Percentiles rank a stretch among this genome's conserved stretches.
Evolutionary conservation across 1,140 invertebrate species (phyloP).

Genomic region (Heterodera carotae): DNA sequence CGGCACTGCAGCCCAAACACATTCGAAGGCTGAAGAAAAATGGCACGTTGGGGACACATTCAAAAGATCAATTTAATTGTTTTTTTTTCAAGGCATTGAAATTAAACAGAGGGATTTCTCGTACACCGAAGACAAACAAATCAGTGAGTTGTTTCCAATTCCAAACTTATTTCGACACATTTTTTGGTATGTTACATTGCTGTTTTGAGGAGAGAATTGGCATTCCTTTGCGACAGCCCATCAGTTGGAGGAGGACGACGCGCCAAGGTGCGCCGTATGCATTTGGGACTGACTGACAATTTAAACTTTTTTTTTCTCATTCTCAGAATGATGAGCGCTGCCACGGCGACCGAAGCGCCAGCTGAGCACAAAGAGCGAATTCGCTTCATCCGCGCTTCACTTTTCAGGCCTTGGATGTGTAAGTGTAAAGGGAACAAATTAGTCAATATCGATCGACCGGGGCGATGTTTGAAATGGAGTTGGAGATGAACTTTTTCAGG

Average conservation of each 20-base stretch:
- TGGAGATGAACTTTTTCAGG: too few relatives aligned
- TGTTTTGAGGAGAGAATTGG: constrained; percentile 36
- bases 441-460: too few relatives aligned
- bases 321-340: constrained; percentile 27
- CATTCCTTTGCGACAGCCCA: constrained; percentile 26
- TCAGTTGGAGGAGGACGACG: constrained; percentile 31
- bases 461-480: too few relatives aligned
- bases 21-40: constrained; percentile 27
- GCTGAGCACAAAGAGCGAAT: constrained; percentile 32
- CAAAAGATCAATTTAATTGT: constrained; percentile 2
- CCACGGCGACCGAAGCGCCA: constrained; percentile 17
- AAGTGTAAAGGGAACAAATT: too few relatives aligned
- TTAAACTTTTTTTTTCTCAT: neutral
- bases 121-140: constrained; percentile 22
- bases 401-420: constrained; percentile 40
- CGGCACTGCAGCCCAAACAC: constrained; percentile 26
- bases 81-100: constrained; percentile 36
- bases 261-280: neutral
- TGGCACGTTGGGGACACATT: constrained; percentile 9
- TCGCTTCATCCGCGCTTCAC: constrained; percentile 12
- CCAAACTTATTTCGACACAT: neutral
- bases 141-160: neutral
- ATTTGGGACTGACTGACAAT: neutral
- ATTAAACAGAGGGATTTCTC: constrained; percentile 27
- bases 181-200: too few relatives aligned